Base-by-base conservation (phyloP, 2,888 invertebrate genomes). In the Andricus curvator region DNA sequence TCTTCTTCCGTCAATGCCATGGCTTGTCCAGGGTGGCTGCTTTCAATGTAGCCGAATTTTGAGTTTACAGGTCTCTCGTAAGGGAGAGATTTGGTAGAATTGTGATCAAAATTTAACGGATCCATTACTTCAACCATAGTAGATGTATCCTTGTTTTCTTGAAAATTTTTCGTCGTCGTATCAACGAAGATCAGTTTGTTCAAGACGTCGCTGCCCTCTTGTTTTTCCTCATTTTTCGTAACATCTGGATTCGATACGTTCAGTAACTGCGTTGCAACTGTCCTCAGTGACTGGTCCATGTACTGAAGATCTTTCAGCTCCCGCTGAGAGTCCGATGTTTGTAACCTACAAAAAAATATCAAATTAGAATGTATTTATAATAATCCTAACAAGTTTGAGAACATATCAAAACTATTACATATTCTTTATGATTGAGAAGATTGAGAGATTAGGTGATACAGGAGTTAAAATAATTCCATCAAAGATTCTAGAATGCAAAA, bases 1-100 rank as follows among this genome's bases (percentile, higher is more conserved):
- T 95, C 95, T 85, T 95, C 95, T 85, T 95, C 94, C 3, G 95
- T 94, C 9, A 96, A 92, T 0, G 96, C 95, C 82, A 95, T 94
- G 15, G 96, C 96, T 82, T 96, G 94, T 4, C 96, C 96, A 13
- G 94, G 94, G 88, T 96, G 95, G 22, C 91, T 88, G 41, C 83
- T 85, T 78, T 92, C 91, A 84, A 92, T 91, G 78, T 90, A 90
- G 6, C 89, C 88, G 78, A 91, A 93, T 82, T 93, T 92, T 0
- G 93, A 92, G 83, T 92, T 92, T 0, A 88, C 83, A 1, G 92
- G 92, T 65, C 92, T 87, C 5, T 91, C 91, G 44, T 88, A 90
- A 65, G 87, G 87, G 51, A 74, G 9, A 56, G 51, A 56, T 74
- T 56, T 74, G 0, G 8, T 74, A 13, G 51, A 20, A 51, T 70